Evolutionary conservation across 2,888 invertebrate species (phyloP).

Genomic region (Pristionchus maxplancki): DNA sequence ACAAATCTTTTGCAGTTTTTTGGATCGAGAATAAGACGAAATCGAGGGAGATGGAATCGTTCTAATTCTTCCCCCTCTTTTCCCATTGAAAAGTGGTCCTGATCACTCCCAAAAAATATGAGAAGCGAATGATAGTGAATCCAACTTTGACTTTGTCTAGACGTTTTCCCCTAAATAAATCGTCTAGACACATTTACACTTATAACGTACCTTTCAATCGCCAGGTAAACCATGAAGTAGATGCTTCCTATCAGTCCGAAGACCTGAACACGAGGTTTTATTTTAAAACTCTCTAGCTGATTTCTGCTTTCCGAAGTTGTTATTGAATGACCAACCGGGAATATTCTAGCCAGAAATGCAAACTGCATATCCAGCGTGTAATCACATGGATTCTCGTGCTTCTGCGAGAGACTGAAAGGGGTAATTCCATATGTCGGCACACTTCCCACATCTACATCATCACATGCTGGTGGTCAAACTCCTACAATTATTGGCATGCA

Average conservation of each 20-base stretch:
- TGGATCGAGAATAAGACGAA: no score
- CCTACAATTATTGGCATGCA: background rate
- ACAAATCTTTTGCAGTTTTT: background rate
- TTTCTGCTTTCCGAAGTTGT: background rate
- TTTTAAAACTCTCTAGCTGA: background rate
- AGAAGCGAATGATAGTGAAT: no score
- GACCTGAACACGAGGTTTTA: no score
- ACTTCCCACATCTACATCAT: background rate
- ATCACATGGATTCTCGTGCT: constrained; percentile 3
- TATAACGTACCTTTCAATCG: constrained; percentile 2
- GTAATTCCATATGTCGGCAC: background rate
- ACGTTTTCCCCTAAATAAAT: no score
- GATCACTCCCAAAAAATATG: no score
- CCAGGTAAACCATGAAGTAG: constrained; percentile 10
- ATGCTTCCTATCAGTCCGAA: constrained; percentile 27
- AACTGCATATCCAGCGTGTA: constrained; percentile 4
- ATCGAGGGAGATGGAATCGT: no score
- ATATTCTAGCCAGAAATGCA: constrained; percentile 12
- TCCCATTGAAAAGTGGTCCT: no score
- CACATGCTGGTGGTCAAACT: background rate
- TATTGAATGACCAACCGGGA: constrained; percentile 1
- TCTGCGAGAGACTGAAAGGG: constrained; percentile 6
- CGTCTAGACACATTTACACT: no score
- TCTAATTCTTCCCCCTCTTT: no score
- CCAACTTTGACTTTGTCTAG: no score